These are phyloP conservation scores for Chalcosyrphus nemorum DNA, from an alignment of 2,888 invertebrate species.

Conservation along the genomic window DNA sequence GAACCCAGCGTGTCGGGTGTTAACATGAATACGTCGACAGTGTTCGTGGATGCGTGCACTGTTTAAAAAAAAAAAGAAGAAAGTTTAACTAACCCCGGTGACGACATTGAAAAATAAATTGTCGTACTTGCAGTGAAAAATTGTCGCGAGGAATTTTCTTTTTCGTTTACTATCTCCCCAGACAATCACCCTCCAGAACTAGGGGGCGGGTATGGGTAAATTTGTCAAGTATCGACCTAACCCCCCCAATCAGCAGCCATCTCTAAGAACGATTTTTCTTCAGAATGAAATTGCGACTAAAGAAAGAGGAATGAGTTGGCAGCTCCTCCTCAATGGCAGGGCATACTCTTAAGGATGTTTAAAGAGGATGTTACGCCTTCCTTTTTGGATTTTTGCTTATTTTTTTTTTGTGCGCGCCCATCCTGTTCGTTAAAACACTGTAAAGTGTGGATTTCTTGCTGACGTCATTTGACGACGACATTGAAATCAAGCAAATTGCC, in stretches of 20 bases:
- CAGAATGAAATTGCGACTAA: background rate
- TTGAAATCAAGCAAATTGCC: slow-evolving; percentile 52
- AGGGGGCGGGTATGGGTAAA: background rate
- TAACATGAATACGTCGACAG: background rate
- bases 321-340: slow-evolving; percentile 1
- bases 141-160: background rate
- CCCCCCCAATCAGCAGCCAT: background rate
- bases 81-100: background rate
- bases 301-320: background rate
- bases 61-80: background rate
- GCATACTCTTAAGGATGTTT: slow-evolving; percentile 21
- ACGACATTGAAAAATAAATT: slow-evolving; percentile 24
- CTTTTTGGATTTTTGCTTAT: background rate
- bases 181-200: background rate
- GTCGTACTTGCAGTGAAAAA: slow-evolving; percentile 3
- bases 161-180: background rate
- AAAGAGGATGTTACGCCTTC: slow-evolving; percentile 24
- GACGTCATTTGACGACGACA: slow-evolving; percentile 56
- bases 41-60: background rate
- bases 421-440: background rate
- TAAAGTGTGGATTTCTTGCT: slow-evolving; percentile 25
- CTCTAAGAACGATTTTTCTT: background rate
- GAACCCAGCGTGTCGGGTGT: background rate
- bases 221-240: slow-evolving; percentile 32
- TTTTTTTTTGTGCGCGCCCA: too few relatives aligned